A percentile compares a stretch with the other conserved stretches of the same genome.
Evolutionary conservation across 2,888 invertebrate genomes (phyloP).

Genomic region (Hirtodrosophila histrioides): DNA sequence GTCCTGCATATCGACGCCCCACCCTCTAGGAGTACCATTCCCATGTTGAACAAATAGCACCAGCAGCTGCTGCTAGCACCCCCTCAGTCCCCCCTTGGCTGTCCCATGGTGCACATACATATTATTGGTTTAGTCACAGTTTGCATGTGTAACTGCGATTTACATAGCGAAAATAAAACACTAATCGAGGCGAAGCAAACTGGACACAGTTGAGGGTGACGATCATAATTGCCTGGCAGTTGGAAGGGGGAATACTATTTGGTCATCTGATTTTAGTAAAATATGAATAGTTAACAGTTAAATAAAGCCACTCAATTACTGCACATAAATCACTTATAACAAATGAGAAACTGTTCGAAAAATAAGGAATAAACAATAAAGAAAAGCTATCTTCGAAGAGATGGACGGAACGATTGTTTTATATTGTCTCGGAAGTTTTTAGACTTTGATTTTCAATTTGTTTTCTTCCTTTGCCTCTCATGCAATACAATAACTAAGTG

Average conservation of each 20-base stretch:
- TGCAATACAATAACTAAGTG: too few relatives aligned
- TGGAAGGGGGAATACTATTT: slow-evolving; percentile 28
- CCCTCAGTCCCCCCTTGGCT: not conserved
- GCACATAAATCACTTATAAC: not conserved
- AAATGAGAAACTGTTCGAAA: not conserved
- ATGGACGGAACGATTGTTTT: too few relatives aligned
- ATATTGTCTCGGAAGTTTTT: too few relatives aligned
- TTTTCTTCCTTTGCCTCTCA: too few relatives aligned
- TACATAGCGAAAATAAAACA: slow-evolving; percentile 74
- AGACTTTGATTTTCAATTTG: too few relatives aligned
- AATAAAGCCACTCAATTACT: slow-evolving; percentile 39
- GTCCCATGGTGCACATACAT: slow-evolving; percentile 17
- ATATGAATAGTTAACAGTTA: slow-evolving; percentile 46
- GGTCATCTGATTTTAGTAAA: slow-evolving; percentile 41
- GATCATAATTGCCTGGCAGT: slow-evolving; percentile 54
- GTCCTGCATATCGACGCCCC: slow-evolving; percentile 44
- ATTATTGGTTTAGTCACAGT: slow-evolving; percentile 80
- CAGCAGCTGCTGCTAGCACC: slow-evolving; percentile 31
- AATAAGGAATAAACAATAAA: not conserved
- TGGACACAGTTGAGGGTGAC: slow-evolving; percentile 24
- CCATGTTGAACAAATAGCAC: slow-evolving; percentile 64
- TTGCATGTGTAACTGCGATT: slow-evolving; percentile 79
- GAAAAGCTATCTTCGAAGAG: not conserved
- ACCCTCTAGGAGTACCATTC: slow-evolving; percentile 29
- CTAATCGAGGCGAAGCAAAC: slow-evolving; percentile 60